Evolutionary conservation across 2,888 invertebrate genomes (phyloP), one percentile per base, ranked within the genome.

Genomic region (Lutraria lutraria): DNA sequence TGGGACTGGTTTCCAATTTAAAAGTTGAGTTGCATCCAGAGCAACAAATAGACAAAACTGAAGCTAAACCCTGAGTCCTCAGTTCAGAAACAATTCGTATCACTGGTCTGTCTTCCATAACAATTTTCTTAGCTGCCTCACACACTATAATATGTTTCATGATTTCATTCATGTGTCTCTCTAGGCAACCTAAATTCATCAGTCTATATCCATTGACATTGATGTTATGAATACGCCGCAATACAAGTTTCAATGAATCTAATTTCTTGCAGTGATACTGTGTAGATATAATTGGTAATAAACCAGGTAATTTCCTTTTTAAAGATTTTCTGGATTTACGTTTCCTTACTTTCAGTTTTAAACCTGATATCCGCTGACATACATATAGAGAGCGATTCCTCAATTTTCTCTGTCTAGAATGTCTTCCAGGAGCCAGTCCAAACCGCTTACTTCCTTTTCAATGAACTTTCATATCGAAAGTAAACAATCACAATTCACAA

Each of bases 1-100:
- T 88, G 3, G 82, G 76, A 52, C 86, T 85, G 0, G 89, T 86
- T 31, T 63, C 29, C 72, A 89, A 63, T 3, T 3, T 16, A 31
- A 80, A 80, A 2, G 25, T 29, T 4, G 25, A 29, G 10, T 60
- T 10, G 52, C 85, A 88, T 10, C 85, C 88, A n/a, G n/a, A 15
- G 29, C 85, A 88, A 15, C 54, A 52, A 29, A 43, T 54, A 2
- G n/a, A 16, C 19, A 85, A 34, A 15, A 52, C 52, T 43, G 76
- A 54, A 34, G 79, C 82, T 53, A 85, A 79, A 6, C 88, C 85
- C 52, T 68, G 29, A 31, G 19, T 54, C 19, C 53, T 56, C 16
- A n/a, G 52, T 60, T 85, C 85, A 10, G 19, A 52, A n/a, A 72
- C 25, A 34, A 87, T 19, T n/a, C 15, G 2, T 8, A 79, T n/a